These are phyloP conservation scores for Chymomyza amoena DNA, from an alignment of 2,888 invertebrate species.

Conservation along the genomic window DNA sequence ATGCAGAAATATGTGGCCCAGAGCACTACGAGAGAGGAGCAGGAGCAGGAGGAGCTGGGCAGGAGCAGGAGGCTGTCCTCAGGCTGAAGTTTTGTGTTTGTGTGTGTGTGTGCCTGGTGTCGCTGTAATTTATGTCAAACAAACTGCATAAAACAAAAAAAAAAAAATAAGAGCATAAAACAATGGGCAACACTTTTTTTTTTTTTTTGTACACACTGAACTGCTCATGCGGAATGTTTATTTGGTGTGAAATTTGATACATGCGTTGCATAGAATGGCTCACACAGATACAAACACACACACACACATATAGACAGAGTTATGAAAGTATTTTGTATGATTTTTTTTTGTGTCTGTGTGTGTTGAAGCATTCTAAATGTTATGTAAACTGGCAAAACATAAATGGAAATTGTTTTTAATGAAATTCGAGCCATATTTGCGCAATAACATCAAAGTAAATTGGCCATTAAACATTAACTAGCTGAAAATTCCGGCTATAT, in stretches of 20 bases:
- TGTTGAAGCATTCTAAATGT: constrained; percentile 11
- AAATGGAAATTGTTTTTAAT: constrained; percentile 48
- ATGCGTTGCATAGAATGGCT: background rate
- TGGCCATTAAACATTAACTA: constrained; percentile 56
- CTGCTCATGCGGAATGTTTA: constrained; percentile 62
- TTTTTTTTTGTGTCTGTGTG: background rate
- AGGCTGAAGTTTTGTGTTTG: background rate
- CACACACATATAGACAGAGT: background rate
- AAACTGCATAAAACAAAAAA: constrained; percentile 26
- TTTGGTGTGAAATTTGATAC: constrained; percentile 59
- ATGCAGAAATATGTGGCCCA: constrained; percentile 30
- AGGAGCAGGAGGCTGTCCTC: background rate
- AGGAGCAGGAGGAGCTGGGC: background rate
- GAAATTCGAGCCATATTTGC: constrained; percentile 22
- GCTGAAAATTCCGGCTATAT: constrained; percentile 11
- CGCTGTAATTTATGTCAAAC: constrained; percentile 61
- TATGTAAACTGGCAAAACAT: constrained; percentile 22
- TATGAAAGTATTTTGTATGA: background rate
- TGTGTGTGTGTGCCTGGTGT: constrained; percentile 18
- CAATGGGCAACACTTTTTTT: constrained; percentile 13
- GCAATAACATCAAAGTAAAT: constrained; percentile 50
- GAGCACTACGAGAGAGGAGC: background rate
- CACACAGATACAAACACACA: constrained; percentile 1
- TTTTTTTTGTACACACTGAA: constrained; percentile 25
- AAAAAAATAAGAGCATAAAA: constrained; percentile 49